Evolutionary conservation across 2,888 invertebrate species (phyloP).

Genomic region (Sminthurides aquaticus): DNA sequence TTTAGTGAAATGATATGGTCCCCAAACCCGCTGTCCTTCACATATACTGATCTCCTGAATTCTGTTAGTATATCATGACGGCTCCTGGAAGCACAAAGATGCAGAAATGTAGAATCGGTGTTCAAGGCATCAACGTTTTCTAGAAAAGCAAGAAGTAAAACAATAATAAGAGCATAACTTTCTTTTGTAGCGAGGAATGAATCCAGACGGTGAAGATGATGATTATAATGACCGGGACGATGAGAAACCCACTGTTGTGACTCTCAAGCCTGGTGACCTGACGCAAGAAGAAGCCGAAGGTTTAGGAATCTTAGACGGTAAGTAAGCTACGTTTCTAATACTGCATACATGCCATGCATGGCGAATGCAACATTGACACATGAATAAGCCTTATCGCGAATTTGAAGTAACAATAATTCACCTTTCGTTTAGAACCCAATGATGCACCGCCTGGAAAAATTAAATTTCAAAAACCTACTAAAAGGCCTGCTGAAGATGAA

Average conservation of each 20-base stretch:
- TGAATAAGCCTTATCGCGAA: not conserved
- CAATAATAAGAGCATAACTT: too few relatives aligned
- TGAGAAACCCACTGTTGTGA: constrained; percentile 75
- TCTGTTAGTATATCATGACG: too few relatives aligned
- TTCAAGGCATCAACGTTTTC: too few relatives aligned
- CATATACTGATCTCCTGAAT: too few relatives aligned
- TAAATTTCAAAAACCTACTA: constrained; percentile 44
- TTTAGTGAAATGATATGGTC: too few relatives aligned
- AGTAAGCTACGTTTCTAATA: not conserved
- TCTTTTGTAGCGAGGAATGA: too few relatives aligned
- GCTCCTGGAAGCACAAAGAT: too few relatives aligned
- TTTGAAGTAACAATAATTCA: not conserved
- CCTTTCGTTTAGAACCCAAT: not conserved
- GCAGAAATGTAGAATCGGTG: too few relatives aligned
- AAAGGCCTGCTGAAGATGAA: constrained; percentile 31
- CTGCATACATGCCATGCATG: not conserved
- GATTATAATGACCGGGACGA: constrained; percentile 60
- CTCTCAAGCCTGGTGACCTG: constrained; percentile 67
- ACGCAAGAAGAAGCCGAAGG: constrained; percentile 66
- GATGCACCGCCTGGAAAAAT: constrained; percentile 39
- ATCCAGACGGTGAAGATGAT: constrained; percentile 51
- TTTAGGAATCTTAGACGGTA: constrained; percentile 28
- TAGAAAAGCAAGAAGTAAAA: too few relatives aligned
- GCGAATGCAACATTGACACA: not conserved
- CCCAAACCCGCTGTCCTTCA: too few relatives aligned